Conservation (phyloP, 2,797 vertebrate genomes). For the Lateolabrax maculatus region DNA sequence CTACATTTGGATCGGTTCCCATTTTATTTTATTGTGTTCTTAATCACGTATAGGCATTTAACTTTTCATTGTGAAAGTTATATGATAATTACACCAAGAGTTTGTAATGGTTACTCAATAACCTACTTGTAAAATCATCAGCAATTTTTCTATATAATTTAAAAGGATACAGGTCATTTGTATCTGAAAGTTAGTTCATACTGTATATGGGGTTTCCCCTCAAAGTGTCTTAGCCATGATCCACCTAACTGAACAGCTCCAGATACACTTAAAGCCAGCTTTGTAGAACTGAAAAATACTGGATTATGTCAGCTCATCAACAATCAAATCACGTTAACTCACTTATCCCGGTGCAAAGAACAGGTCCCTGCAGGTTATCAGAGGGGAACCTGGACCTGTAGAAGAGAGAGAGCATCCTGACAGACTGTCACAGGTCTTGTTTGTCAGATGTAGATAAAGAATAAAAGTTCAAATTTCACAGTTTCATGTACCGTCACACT, state of each 20-base stretch:
- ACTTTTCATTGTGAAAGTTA: no score
- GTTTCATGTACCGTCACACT: background rate
- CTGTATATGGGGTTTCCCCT: background rate
- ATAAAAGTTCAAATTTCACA: constrained; percentile 14
- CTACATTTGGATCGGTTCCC: no score
- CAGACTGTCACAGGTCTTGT: background rate
- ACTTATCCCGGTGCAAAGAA: background rate
- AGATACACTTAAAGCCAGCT: background rate
- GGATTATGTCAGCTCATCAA: background rate
- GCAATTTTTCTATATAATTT: background rate
- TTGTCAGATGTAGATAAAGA: background rate
- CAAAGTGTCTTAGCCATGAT: background rate
- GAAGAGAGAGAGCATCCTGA: background rate
- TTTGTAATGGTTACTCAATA: no score
- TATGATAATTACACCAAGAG: no score
- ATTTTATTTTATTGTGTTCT: background rate
- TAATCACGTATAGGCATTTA: background rate
- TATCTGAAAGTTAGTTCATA: background rate
- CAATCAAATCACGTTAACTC: background rate
- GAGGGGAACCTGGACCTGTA: background rate
- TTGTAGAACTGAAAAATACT: background rate
- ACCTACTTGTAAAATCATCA: background rate
- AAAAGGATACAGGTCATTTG: background rate
- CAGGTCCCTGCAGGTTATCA: background rate
- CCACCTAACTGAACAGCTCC: background rate